Conservation (phyloP, 2,797 vertebrate genomes). For the Podarcis siculus region DNA sequence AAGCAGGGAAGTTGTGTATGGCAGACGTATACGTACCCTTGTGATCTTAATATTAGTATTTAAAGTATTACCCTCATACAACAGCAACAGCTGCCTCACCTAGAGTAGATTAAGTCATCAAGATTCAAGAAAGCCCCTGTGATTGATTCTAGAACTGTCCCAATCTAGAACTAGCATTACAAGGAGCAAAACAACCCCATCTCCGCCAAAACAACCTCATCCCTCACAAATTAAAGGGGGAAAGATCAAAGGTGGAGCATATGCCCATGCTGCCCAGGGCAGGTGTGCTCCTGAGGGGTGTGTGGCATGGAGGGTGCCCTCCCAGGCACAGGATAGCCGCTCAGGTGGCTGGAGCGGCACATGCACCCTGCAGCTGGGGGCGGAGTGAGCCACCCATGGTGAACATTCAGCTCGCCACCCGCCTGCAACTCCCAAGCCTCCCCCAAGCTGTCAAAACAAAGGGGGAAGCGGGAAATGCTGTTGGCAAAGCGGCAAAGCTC, state of each 20-base stretch:
- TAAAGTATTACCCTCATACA: background rate
- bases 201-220: background rate
- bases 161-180: background rate
- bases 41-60: background rate
- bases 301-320: no score
- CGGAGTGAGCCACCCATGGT: no score
- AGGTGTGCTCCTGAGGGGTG: no score
- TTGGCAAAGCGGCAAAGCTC: no score
- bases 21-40: background rate
- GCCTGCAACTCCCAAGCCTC: rapidly evolving
- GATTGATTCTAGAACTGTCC: background rate
- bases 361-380: no score
- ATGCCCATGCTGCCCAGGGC: no score
- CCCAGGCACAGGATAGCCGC: no score
- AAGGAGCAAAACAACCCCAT: background rate
- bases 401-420: rapidly evolving
- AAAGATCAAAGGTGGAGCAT: background rate
- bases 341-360: no score
- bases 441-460: no score
- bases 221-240: background rate
- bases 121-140: background rate
- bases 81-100: background rate
- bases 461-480: no score
- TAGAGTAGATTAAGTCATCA: no score
- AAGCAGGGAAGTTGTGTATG: background rate